Conservation (phyloP, 1,140 invertebrate genomes). For the Drosophila subobscura region DNA sequence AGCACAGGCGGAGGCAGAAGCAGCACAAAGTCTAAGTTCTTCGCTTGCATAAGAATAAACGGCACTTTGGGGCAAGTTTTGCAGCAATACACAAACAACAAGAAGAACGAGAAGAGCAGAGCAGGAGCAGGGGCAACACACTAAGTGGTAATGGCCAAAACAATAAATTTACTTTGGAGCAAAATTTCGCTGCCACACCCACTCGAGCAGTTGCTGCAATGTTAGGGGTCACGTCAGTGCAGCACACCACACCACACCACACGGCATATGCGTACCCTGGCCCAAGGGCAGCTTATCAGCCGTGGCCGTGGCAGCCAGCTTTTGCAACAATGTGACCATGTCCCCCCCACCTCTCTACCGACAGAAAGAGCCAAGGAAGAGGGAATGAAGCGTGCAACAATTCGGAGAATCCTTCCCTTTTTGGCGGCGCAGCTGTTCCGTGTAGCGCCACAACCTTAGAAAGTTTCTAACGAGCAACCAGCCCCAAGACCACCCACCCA, state of each 20-base stretch:
- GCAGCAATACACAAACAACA: constrained; percentile 13
- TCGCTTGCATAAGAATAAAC: constrained; percentile 51
- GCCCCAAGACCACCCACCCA: constrained; percentile 2
- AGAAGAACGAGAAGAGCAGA: not conserved
- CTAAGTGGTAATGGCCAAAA: constrained; percentile 58
- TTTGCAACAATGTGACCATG: constrained; percentile 60
- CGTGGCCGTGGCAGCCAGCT: constrained; percentile 25
- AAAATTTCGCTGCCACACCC: constrained; percentile 47
- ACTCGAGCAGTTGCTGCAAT: constrained; percentile 43
- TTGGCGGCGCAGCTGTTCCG: constrained; percentile 72
- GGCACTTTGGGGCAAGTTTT: constrained; percentile 54
- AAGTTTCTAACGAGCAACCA: constrained; percentile 55
- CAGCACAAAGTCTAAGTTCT: constrained; percentile 29
- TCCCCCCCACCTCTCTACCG: no score
- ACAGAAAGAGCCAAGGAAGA: constrained; percentile 40
- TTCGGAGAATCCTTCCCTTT: constrained; percentile 64
- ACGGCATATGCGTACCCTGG: constrained; percentile 44
- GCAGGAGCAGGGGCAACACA: not conserved
- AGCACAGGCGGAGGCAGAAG: not conserved
- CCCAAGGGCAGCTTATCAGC: constrained; percentile 51
- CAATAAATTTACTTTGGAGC: constrained; percentile 63
- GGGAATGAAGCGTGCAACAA: constrained; percentile 53
- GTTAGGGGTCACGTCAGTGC: constrained; percentile 54
- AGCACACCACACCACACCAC: constrained; percentile 15
- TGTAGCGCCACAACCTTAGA: constrained; percentile 53